Base-by-base conservation (phyloP, 2,888 invertebrate species). In the Alentia gelatinosa region DNA sequence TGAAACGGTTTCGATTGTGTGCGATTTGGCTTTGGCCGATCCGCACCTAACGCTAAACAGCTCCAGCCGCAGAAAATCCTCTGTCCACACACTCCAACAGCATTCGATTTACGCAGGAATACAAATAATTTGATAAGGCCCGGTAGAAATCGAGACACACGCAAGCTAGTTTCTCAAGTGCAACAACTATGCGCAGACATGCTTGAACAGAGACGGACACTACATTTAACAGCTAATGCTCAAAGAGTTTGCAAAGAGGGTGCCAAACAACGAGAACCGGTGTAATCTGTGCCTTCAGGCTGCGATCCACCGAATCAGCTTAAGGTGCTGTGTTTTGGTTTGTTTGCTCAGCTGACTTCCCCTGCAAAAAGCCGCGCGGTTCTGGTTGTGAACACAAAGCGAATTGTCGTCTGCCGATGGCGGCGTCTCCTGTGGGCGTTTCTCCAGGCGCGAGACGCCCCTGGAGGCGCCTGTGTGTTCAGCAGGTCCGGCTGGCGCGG, bases 261-360 rank as follows among this genome's bases (percentile, higher is more conserved):
- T 79, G 79, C 79, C 35, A 35, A 79, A 79, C 79, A 79, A 39
- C 15, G 1, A 39, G 5, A 4, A 23, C n/a, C 19, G 23, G 4
- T 79, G 79, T 79, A 79, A 79, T 79, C 79, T 39, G 35, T 39
- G 37, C 35, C 79, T 7, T 19, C 37, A 30, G 79, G 37, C 79
- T 37, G 4, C n/a, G 37, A 79, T 79, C 79, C 26, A 79, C n/a
- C n/a, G 68, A 30, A 68, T 68, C 5, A 1, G 68, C 79, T 79
- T 39, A 79, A 35, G 79, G 79, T 19, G 79, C 79, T 26, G 19
- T 79, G 79, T 37, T 79, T 35, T 12, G 79, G 79, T 39, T 35
- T 79, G 79, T 79, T 79, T 79, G 79, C 4, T 39, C 79, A 79
- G 79, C 79, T 26, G 79, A 79, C 79, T 23, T 68, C 79, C 37